Conservation (phyloP, 2,888 invertebrate genomes). For the Doris montereyensis region DNA sequence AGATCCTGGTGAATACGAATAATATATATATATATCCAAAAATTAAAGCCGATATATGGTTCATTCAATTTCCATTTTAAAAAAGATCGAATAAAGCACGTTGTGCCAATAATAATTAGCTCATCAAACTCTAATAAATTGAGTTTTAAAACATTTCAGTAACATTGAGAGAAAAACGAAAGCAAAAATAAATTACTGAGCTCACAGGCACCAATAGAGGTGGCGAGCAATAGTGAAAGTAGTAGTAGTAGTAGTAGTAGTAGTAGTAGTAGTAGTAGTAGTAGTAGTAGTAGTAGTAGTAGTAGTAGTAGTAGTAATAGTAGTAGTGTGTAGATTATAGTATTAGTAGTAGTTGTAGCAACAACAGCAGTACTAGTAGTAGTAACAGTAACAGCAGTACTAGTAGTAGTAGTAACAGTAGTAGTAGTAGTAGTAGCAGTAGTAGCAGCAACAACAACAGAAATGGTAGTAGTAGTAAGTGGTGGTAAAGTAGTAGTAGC, state of each 20-base stretch:
- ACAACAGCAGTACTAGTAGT: constrained; percentile 22
- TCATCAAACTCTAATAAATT: too few relatives aligned
- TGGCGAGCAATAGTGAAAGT: neutral
- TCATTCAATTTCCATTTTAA: too few relatives aligned
- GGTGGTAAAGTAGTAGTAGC: neutral
- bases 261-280: constrained; percentile 30
- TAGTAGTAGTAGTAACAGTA: constrained; percentile 14
- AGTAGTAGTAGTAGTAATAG: constrained; percentile 33
- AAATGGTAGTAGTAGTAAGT: neutral
- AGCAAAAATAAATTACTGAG: too few relatives aligned
- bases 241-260: constrained; percentile 28
- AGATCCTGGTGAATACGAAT: too few relatives aligned
- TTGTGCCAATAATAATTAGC: too few relatives aligned
- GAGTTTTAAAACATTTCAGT: too few relatives aligned
- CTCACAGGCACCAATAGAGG: too few relatives aligned
- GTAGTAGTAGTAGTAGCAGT: neutral
- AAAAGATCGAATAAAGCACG: too few relatives aligned
- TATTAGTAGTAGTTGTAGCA: constrained; percentile 28
- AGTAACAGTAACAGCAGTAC: constrained; percentile 25
- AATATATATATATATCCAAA: too few relatives aligned
- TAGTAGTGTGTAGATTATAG: constrained; percentile 13
- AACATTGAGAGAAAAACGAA: too few relatives aligned
- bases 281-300: constrained; percentile 29
- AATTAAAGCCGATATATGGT: too few relatives aligned
- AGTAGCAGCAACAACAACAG: neutral